Conservation (phyloP, 2,888 invertebrate genomes). For the Melanostoma scalare region DNA sequence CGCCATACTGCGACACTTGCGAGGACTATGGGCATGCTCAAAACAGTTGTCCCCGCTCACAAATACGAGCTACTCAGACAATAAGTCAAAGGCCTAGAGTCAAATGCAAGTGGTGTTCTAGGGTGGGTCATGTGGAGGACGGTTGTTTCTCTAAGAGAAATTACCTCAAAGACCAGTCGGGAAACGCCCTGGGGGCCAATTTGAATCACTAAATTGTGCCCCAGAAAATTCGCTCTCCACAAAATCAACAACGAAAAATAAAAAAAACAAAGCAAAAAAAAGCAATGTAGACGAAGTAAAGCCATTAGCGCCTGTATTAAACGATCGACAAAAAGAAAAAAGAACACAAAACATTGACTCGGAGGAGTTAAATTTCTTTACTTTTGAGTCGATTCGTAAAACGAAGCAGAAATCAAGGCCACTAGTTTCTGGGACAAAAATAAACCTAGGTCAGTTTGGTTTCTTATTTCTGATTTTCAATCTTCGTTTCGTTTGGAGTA, state of each 20-base stretch:
- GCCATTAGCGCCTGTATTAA: background rate
- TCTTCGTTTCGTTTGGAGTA: background rate
- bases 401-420: background rate
- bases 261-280: background rate
- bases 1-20: slow-evolving; percentile 10
- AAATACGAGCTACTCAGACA: background rate
- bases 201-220: background rate
- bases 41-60: slow-evolving; percentile 2
- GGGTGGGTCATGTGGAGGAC: slow-evolving; percentile 4
- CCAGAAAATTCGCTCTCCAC: background rate
- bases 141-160: slow-evolving; percentile 13
- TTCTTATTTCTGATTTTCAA: slow-evolving; percentile 2
- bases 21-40: slow-evolving; percentile 6
- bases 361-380: background rate
- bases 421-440: background rate
- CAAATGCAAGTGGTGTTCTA: slow-evolving; percentile 15
- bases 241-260: background rate
- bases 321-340: background rate
- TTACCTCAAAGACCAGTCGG: slow-evolving; percentile 1
- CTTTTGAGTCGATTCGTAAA: background rate
- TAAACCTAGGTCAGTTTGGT: background rate
- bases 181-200: slow-evolving; percentile 7
- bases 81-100: background rate
- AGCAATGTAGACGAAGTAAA: background rate
- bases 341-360: too few species aligned